Percentiles rank a stretch among this genome's conserved stretches.
Conservation (phyloP, 1,140 invertebrate genomes). For the Heliconius hewitsoni region DNA sequence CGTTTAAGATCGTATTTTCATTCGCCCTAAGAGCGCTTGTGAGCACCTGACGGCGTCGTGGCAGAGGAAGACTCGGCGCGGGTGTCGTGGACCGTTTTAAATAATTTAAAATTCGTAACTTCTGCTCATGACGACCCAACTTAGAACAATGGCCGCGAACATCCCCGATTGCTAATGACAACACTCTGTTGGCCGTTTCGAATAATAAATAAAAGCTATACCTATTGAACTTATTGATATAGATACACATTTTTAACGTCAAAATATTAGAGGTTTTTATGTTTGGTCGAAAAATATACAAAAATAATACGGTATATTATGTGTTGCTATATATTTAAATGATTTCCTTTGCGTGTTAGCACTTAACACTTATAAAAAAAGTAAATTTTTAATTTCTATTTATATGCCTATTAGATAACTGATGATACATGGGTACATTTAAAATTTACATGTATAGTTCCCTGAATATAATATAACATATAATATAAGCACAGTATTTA, state of each 20-base stretch:
- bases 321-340: too few species aligned
- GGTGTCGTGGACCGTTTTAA: constrained; percentile 54
- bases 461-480: too few species aligned
- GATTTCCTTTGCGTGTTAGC: too few species aligned
- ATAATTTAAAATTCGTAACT: constrained; percentile 70
- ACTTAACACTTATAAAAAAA: too few species aligned
- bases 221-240: not conserved
- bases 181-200: constrained; percentile 17
- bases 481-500: too few species aligned
- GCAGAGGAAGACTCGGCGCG: constrained; percentile 1
- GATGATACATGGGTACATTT: too few species aligned
- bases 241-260: not conserved
- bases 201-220: constrained; percentile 5
- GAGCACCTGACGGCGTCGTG: constrained; percentile 54
- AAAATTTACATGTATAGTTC: too few species aligned
- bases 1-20: constrained; percentile 25
- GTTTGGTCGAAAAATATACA: too few species aligned
- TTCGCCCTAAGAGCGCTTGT: constrained; percentile 39
- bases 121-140: constrained; percentile 63
- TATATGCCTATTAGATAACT: too few species aligned
- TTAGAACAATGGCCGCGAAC: constrained; percentile 67
- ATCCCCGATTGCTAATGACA: constrained; percentile 74
- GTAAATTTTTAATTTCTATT: too few species aligned
- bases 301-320: too few species aligned
- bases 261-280: not conserved